Conservation (phyloP, 2,113 vertebrate genomes). For the Typhlomys cinereus region DNA sequence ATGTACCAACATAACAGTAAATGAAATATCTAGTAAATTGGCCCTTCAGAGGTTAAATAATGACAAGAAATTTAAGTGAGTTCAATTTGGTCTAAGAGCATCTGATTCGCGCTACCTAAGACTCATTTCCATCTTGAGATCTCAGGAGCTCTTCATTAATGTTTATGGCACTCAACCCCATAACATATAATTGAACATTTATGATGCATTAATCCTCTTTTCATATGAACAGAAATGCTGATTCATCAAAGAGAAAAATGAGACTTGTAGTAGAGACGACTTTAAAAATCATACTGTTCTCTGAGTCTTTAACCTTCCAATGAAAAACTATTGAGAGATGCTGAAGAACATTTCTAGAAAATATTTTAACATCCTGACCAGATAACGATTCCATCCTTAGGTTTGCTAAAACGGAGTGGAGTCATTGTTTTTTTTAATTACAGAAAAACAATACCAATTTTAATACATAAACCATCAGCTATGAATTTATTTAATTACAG, state of each 20-base stretch:
- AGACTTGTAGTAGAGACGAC: neutral
- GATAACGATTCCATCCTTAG: neutral
- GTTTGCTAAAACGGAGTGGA: neutral
- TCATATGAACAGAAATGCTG: slow-evolving; percentile 60
- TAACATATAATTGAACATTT: slow-evolving; percentile 59
- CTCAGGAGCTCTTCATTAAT: slow-evolving; percentile 38
- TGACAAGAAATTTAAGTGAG: neutral
- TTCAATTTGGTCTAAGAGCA: neutral
- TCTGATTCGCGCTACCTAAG: neutral
- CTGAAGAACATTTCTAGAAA: neutral
- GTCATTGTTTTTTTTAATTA: neutral
- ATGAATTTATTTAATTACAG: neutral
- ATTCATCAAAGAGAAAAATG: slow-evolving; percentile 57
- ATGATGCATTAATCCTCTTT: slow-evolving; percentile 60
- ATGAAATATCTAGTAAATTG: neutral
- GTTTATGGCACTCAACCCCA: neutral
- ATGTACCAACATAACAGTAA: neutral
- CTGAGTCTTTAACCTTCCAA: slow-evolving; percentile 52
- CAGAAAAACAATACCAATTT: slow-evolving; percentile 2
- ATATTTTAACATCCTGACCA: slow-evolving; percentile 2
- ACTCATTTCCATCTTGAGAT: slow-evolving; percentile 54
- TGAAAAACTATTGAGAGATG: slow-evolving; percentile 23
- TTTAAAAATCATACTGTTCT: neutral
- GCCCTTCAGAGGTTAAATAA: neutral
- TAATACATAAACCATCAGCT: slow-evolving; percentile 11